Base-by-base conservation (phyloP, 2,797 vertebrate genomes). In the Vespertilio murinus region DNA sequence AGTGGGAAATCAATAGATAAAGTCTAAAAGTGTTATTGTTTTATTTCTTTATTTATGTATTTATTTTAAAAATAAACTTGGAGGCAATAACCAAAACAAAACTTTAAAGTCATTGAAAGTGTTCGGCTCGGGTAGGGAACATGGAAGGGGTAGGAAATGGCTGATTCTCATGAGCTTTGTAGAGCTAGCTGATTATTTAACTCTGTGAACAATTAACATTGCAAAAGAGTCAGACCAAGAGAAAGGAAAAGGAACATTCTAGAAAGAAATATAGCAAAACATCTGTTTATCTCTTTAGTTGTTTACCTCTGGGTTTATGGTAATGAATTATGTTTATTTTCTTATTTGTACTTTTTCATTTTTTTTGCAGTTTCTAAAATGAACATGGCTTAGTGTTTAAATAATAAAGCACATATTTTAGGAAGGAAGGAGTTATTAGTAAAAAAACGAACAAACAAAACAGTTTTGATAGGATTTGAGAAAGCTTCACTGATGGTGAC, bases 241-340 rank as follows among this genome's bases (percentile, higher is more conserved):
- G n/a, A 35, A 40, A 81, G 30, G n/a, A 35, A 93, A 81, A 54
- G 25, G 17, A 65, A 93, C 84, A 83, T 22, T 8, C 20, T 56
- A 69, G 25, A 54, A 90, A 75, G 69, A 95, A 95, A 93, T 83
- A 52, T 8, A 79, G 9, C 5, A 84, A 83, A 82, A 65, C 74
- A 16, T 73, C 35, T 75, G 2, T 93, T 78, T 88, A 23, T 78
- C 16, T 91, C 23, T 86, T 67, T 52, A 67, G 20, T 40, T 75
- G 2, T 94, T 78, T 88, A 20, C 69, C 16, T 91, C 23, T 86
- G 65, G 13, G 33, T 49, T 77, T 93, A 80, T 70, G 67, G 23
- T 70, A 87, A 78, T 35, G 7, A 3, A 75, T 80, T 89, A 67
- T 86, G 74, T 65, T 45, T 25, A 56, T 71, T 67, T 69, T 83